phyloP scores from a whole-genome alignment of 2,113 vertebrate species.

The Blennius ocellaris region DNA sequence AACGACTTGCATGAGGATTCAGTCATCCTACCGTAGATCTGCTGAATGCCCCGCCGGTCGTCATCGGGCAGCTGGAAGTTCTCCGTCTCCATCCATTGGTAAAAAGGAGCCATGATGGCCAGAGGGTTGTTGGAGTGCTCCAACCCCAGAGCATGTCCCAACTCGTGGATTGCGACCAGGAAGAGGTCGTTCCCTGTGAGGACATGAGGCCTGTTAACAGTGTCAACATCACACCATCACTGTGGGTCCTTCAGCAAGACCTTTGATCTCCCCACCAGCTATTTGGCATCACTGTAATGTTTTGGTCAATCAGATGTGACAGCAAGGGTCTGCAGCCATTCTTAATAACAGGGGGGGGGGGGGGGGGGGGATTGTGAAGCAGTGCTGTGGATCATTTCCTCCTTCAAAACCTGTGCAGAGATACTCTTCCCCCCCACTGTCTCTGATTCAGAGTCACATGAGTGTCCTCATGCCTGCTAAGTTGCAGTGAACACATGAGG shows the following conservation, averaged over 20 bases:
- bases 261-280: too few relatives aligned
- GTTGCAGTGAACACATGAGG: slow-evolving; percentile 30
- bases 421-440: slow-evolving; percentile 11
- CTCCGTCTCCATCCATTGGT: slow-evolving; percentile 98
- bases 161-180: slow-evolving; percentile 93
- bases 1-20: too few relatives aligned
- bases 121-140: slow-evolving; percentile 96
- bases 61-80: slow-evolving; percentile 95
- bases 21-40: slow-evolving; percentile 89
- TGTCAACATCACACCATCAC: too few relatives aligned
- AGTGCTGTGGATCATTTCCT: slow-evolving; percentile 18
- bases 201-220: background rate
- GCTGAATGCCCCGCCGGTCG: slow-evolving; percentile 92
- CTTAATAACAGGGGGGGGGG: background rate
- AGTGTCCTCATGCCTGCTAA: slow-evolving; percentile 51
- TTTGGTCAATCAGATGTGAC: too few relatives aligned
- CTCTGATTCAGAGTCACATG: slow-evolving; percentile 70
- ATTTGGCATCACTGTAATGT: too few relatives aligned
- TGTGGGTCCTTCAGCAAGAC: too few relatives aligned
- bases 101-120: slow-evolving; percentile 98
- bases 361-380: background rate
- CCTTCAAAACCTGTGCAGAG: slow-evolving; percentile 14
- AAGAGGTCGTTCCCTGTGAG: slow-evolving; percentile 94
- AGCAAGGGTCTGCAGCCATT: too few relatives aligned
- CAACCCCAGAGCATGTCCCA: slow-evolving; percentile 94